Evolutionary conservation across 2,797 vertebrate species (phyloP).

Genomic region (Etheostoma perlongum): DNA sequence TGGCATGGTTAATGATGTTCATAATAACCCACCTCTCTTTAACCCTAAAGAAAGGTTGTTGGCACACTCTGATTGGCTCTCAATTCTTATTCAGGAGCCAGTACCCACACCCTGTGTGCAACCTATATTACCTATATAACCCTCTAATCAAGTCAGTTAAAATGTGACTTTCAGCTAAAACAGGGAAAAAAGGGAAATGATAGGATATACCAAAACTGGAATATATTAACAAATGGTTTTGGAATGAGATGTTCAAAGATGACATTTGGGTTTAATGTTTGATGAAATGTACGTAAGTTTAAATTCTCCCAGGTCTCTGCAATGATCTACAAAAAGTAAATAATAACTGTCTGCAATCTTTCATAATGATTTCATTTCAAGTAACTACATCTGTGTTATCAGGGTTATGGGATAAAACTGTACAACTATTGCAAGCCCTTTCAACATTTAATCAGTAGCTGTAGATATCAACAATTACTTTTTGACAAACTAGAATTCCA

Average conservation of each 20-base stretch:
- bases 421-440: neutral
- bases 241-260: no score
- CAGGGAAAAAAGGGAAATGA: no score
- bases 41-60: no score
- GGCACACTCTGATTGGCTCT: no score
- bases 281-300: neutral
- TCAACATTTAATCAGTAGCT: neutral
- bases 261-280: neutral
- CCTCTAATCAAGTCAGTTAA: no score
- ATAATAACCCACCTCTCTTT: no score
- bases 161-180: no score
- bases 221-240: no score
- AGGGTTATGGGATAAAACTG: neutral
- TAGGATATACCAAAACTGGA: no score
- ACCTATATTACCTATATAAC: no score
- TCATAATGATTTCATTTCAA: constrained; percentile 19
- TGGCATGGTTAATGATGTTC: neutral
- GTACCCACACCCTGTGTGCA: no score
- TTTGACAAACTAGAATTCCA: neutral
- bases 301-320: neutral
- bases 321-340: neutral
- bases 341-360: neutral
- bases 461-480: neutral
- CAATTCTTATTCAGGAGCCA: no score
- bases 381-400: neutral